Conservation (phyloP, 37 sponge, comb jelly and placozoan genomes). For the Dysidea cf. avara region DNA sequence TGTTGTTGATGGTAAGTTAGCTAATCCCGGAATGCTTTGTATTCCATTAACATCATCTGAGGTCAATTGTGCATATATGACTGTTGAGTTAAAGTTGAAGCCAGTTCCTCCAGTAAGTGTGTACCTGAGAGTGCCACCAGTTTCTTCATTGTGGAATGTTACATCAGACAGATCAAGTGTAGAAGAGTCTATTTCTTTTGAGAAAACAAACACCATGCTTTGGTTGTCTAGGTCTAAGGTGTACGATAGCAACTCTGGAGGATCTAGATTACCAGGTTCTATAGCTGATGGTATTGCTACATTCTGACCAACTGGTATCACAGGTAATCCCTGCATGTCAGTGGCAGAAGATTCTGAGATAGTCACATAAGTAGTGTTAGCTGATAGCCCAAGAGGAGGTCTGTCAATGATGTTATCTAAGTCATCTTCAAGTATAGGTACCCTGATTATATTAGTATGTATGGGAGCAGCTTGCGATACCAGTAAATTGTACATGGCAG, state of each 20-base stretch:
- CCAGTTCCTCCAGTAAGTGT: slow-evolving; percentile 64
- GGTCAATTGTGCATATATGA: slow-evolving; percentile 28
- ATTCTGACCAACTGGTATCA: slow-evolving; percentile 22
- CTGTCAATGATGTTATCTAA: slow-evolving; percentile 5
- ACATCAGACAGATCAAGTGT: slow-evolving; percentile 62
- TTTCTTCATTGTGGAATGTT: slow-evolving; percentile 27
- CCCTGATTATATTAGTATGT: slow-evolving; percentile 51
- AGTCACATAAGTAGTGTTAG: slow-evolving; percentile 60
- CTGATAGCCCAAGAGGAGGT: slow-evolving; percentile 28
- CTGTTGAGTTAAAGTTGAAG: slow-evolving; percentile 18
- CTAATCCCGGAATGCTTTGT: slow-evolving; percentile 40
- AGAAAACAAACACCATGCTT: slow-evolving; percentile 56
- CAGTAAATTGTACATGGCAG: slow-evolving; percentile 29
- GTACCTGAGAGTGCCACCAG: slow-evolving; percentile 5
- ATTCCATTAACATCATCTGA: slow-evolving; percentile 53
- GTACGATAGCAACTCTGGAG: slow-evolving; percentile 56
- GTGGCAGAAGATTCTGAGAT: slow-evolving; percentile 31
- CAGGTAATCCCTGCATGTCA: slow-evolving; percentile 66
- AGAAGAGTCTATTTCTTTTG: slow-evolving; percentile 32
- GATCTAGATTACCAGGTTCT: slow-evolving; percentile 62
- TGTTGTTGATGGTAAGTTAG: slow-evolving; percentile 36
- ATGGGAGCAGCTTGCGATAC: slow-evolving; percentile 19
- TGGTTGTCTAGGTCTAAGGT: slow-evolving; percentile 69
- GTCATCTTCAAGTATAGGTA: slow-evolving; percentile 58
- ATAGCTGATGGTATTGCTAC: slow-evolving; percentile 27